These are phyloP conservation scores for Hippasteria phrygiana DNA, from an alignment of 53 echinoderm and acorn worm species.

Conservation along the genomic window DNA sequence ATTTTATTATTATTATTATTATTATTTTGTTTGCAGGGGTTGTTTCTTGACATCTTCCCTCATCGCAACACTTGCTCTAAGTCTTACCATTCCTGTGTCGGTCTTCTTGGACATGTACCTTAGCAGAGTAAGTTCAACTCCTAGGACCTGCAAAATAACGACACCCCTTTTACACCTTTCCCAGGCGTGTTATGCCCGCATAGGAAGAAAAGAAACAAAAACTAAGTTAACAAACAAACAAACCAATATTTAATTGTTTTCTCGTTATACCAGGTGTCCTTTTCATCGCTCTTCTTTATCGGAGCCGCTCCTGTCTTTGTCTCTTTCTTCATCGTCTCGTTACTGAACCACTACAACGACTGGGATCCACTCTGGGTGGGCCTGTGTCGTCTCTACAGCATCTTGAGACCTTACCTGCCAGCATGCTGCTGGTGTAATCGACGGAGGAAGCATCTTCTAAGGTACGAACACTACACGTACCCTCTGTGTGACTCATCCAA, in stretches of 20 bases:
- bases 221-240: too few species aligned
- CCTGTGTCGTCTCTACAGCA: conserved; percentile 19
- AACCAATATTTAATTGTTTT: background rate
- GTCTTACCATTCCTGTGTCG: conserved; percentile 93
- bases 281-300: conserved; percentile 77
- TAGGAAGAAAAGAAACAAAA: too few species aligned
- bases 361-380: conserved; percentile 94
- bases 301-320: conserved; percentile 91
- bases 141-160: too few species aligned
- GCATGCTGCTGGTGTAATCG: conserved; percentile 39
- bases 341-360: conserved; percentile 90
- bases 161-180: too few species aligned
- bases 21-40: conserved; percentile 75
- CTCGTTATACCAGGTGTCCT: conserved; percentile 66
- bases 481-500: too few species aligned
- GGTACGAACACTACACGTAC: too few species aligned
- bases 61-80: conserved; percentile 90
- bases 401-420: conserved; percentile 26
- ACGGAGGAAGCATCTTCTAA: conserved; percentile 8
- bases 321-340: conserved; percentile 82
- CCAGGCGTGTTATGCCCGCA: too few species aligned
- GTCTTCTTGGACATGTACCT: conserved; percentile 84
- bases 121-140: conserved; percentile 71
- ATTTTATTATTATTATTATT: too few species aligned
- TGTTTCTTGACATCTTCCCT: conserved; percentile 98